These are phyloP conservation scores for Ylistrum balloti DNA, from an alignment of 1,140 invertebrate genomes.

Conservation along the genomic window DNA sequence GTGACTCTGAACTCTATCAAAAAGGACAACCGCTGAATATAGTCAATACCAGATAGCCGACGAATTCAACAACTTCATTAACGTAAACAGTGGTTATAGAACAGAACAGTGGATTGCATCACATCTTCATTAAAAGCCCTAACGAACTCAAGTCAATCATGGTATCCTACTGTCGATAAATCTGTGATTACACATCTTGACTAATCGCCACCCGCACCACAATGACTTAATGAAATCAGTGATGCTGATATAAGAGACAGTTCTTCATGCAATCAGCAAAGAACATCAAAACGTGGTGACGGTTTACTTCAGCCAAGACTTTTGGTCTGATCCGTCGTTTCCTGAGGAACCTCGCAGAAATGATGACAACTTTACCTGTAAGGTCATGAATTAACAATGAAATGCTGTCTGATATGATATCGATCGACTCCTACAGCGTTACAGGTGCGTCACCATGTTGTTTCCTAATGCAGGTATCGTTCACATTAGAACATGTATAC, in stretches of 20 bases:
- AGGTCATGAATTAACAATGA: constrained; percentile 17
- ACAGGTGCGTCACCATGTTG: background rate
- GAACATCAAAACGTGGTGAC: background rate
- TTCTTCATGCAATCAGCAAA: background rate
- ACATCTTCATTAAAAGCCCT: background rate
- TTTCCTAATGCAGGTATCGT: background rate
- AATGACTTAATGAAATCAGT: constrained; percentile 10
- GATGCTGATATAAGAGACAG: background rate
- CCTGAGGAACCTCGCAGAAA: background rate
- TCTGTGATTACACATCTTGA: background rate
- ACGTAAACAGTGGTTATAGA: background rate
- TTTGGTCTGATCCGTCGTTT: background rate
- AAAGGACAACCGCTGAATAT: background rate
- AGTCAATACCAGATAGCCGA: background rate
- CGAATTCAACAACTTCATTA: background rate
- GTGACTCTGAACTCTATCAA: background rate
- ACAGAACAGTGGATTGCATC: background rate
- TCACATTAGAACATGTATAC: background rate
- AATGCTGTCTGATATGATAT: constrained; percentile 2
- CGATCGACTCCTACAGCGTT: background rate
- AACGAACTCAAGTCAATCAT: background rate
- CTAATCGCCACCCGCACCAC: background rate
- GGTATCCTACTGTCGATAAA: background rate
- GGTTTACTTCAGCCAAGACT: background rate
- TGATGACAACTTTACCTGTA: background rate